phyloP scores from a whole-genome alignment of 2,113 vertebrate genomes.

The Terrapene triunguis region DNA sequence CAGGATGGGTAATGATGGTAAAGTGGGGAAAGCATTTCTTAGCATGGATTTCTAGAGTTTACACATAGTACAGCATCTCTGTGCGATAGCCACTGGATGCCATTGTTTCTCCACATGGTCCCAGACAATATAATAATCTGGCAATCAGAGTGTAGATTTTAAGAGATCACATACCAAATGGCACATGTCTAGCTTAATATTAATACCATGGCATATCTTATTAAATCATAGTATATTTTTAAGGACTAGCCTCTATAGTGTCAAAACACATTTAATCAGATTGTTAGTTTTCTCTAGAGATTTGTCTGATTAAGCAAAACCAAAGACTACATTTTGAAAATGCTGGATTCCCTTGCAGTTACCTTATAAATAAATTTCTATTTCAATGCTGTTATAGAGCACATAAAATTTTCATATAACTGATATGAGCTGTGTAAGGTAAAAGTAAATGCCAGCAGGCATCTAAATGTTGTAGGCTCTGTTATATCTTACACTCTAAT shows the following conservation, averaged over 20 bases:
- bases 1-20: background rate
- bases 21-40: constrained; percentile 18
- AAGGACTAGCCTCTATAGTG: background rate
- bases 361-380: constrained; percentile 76
- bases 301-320: constrained; percentile 59
- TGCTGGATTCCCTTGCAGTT: constrained; percentile 57
- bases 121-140: background rate
- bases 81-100: rapidly evolving
- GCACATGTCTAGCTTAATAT: background rate
- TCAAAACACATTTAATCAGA: constrained; percentile 20
- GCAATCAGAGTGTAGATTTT: background rate
- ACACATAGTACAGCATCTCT: background rate
- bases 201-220: background rate
- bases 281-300: constrained; percentile 45
- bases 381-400: constrained; percentile 73
- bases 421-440: constrained; percentile 91
- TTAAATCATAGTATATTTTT: background rate
- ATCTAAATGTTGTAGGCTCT: constrained; percentile 91
- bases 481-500: constrained; percentile 89
- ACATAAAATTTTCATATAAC: constrained; percentile 81
- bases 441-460: constrained; percentile 91
- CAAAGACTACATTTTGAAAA: constrained; percentile 61
- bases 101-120: background rate
- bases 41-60: constrained; percentile 13
- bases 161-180: background rate